Percentiles rank a stretch among this genome's conserved stretches.
Conservation (phyloP, 2,113 vertebrate species). For the Meriones unguiculatus region DNA sequence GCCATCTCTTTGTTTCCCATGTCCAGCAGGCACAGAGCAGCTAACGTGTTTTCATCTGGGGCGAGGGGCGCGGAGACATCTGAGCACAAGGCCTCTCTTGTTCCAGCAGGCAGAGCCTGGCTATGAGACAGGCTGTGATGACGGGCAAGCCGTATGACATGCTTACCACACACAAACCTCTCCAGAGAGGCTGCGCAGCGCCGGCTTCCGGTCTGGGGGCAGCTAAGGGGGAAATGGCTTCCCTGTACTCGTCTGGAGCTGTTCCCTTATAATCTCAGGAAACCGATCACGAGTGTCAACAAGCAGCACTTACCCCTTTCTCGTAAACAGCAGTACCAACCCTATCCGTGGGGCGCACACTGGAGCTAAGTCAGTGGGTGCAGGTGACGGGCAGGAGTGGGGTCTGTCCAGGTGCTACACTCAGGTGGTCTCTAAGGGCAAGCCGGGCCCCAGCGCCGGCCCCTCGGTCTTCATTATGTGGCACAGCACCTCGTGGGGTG, state of each 20-base stretch:
- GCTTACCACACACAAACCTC: not conserved
- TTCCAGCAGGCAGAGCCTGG: not conserved
- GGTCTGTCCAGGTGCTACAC: not conserved
- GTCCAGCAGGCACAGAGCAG: not conserved
- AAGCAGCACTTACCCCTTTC: not conserved
- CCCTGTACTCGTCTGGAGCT: slow-evolving; percentile 1
- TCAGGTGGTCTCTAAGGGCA: slow-evolving; percentile 13
- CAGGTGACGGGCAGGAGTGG: slow-evolving; percentile 8
- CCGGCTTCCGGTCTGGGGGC: not conserved
- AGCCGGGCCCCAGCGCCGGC: not conserved
- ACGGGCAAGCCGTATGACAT: not conserved
- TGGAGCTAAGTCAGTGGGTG: slow-evolving; percentile 37
- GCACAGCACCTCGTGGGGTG: no score
- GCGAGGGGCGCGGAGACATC: not conserved
- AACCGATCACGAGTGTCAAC: slow-evolving; percentile 40
- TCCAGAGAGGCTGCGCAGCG: not conserved
- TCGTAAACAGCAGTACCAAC: not conserved
- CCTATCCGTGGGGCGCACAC: not conserved
- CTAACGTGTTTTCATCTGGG: slow-evolving; percentile 6
- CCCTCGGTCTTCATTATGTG: slow-evolving; percentile 8
- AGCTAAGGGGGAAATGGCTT: not conserved
- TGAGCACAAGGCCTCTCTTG: slow-evolving; percentile 16
- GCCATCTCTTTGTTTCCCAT: not conserved
- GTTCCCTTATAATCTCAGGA: not conserved
- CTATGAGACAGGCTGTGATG: not conserved